Evolutionary conservation across 1,140 invertebrate genomes (phyloP).

Genomic region (Calliphora vicina): DNA sequence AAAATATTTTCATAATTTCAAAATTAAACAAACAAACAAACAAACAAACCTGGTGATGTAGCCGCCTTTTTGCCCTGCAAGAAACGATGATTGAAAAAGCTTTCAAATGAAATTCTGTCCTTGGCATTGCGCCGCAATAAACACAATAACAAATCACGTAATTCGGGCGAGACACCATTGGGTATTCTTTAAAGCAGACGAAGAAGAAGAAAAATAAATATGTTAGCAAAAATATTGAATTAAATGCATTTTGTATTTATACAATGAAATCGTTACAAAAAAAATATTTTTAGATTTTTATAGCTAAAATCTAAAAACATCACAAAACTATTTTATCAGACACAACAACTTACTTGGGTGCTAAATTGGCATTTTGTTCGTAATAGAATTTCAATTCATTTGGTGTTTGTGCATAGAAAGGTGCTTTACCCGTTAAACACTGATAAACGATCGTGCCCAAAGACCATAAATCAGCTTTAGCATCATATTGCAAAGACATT

Average conservation of each 20-base stretch:
- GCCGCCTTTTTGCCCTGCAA: conserved; percentile 73
- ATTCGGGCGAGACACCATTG: conserved; percentile 85
- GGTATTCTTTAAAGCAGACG: conserved; percentile 79
- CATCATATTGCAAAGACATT: conserved; percentile 98
- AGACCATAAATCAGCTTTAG: conserved; percentile 99
- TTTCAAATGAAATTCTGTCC: conserved; percentile 95
- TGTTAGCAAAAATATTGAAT: neutral
- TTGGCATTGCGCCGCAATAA: conserved; percentile 91
- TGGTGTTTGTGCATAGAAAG: conserved; percentile 98
- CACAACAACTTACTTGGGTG: conserved; percentile 82
- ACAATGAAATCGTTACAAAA: too few relatives aligned
- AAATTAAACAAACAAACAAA: too few relatives aligned
- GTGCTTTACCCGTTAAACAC: conserved; percentile 97
- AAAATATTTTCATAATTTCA: too few relatives aligned
- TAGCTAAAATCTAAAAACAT: neutral
- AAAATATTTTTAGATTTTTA: neutral
- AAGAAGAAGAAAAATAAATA: neutral
- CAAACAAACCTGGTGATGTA: conserved; percentile 52
- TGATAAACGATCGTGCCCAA: conserved; percentile 99
- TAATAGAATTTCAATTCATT: conserved; percentile 97
- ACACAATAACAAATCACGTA: conserved; percentile 86
- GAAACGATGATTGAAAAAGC: conserved; percentile 93
- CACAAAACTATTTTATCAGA: neutral
- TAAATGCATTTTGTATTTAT: neutral
- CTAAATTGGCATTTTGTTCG: conserved; percentile 94